Evolutionary conservation across 2,797 vertebrate genomes (phyloP).

Genomic region (Crax fasciolata): DNA sequence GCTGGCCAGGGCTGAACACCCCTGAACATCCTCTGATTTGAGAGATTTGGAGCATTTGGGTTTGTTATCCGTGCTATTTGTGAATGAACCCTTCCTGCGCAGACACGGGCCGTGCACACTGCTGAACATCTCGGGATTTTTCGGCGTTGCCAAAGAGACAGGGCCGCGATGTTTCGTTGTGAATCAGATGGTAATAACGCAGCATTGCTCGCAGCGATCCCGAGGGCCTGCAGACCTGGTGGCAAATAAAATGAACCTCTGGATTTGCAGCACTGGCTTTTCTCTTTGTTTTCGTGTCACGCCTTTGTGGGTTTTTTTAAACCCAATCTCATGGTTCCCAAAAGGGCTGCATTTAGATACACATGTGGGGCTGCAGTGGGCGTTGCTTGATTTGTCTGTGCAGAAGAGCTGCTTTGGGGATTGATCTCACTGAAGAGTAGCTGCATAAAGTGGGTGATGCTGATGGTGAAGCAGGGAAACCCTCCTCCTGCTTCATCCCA

Average conservation of each 20-base stretch:
- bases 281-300: background rate
- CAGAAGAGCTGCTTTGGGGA: background rate
- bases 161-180: fast-evolving
- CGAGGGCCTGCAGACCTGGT: background rate
- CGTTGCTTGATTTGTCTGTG: background rate
- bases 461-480: background rate
- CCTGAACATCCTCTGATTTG: background rate
- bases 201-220: fast-evolving
- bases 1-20: background rate
- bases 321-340: background rate
- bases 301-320: background rate
- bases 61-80: fast-evolving
- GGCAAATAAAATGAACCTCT: background rate
- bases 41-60: background rate
- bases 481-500: background rate
- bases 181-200: background rate
- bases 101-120: fast-evolving
- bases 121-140: conserved; percentile 1
- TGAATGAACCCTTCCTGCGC: background rate
- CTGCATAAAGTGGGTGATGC: background rate
- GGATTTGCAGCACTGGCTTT: background rate
- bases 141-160: background rate
- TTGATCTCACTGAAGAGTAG: background rate
- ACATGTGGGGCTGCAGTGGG: background rate
- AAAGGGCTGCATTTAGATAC: background rate